Base-by-base conservation (phyloP, 2,113 vertebrate genomes). In the Elephantulus edwardii region DNA sequence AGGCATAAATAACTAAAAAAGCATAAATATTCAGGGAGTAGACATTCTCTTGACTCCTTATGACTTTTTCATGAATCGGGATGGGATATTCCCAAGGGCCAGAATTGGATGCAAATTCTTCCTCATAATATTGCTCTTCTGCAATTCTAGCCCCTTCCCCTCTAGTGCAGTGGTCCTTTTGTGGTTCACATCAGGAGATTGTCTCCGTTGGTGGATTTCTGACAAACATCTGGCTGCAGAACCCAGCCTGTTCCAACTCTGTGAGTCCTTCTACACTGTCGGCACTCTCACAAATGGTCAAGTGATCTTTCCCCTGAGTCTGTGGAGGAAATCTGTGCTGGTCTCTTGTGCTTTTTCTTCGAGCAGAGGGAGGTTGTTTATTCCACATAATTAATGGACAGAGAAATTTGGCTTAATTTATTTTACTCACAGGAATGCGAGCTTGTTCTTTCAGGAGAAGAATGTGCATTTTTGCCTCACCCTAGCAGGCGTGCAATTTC, bases 391-490 rank as follows among this genome's bases (percentile, higher is more conserved):
- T 93, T 96, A 96, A 95, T 93, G 94, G 86, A 90, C 90, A 94
- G 94, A 93, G 76, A 92, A 96, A 88, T 83, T 35, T 40, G 62
- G 75, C 86, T 81, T 90, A 92, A 96, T 95, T 95, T 96, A 92
- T 95, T 92, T 96, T 80, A 83, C 94, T 95, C 91, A 3, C 52
- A 93, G 93, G 94, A 95, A 93, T 92, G 88, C 56, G 83, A 86
- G 78, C 80, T 88, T 88, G 71, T 92, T 95, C 90, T 91, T 96
- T 91, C 46, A 75, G 90, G 88, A 92, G 50, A 94, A 94, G 92
- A 95, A 96, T 94, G 93, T 88, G 86, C 91, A 60, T 92, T 75
- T 95, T 92, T 83, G 93, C 95, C 89, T 96, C 94, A 95, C 93
- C 90, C 95, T 91, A 86, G 86, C 28, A 17, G 20, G 82, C 75